Percentiles rank a stretch among this genome's conserved stretches.
phyloP scores from a whole-genome alignment of 2,888 invertebrate species.

The Lithophane semibrunnea region DNA sequence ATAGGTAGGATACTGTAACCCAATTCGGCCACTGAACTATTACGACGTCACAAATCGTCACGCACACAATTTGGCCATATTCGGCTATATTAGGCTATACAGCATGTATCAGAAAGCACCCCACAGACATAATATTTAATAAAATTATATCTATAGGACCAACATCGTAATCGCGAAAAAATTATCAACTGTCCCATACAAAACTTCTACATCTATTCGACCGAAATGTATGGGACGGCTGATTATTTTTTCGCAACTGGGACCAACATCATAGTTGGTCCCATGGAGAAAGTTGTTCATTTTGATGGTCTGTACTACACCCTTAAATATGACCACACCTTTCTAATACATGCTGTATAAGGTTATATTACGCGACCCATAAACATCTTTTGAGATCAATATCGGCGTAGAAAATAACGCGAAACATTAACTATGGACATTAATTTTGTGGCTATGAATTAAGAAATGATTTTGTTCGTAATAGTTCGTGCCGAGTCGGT shows the following conservation, averaged over 20 bases:
- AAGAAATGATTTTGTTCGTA: slow-evolving; percentile 34
- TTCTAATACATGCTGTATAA: slow-evolving; percentile 23
- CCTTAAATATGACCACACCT: neutral
- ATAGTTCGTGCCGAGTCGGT: neutral
- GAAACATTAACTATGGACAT: slow-evolving; percentile 39
- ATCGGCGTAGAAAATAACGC: slow-evolving; percentile 60
- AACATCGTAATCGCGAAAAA: no score
- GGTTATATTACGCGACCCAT: slow-evolving; percentile 46
- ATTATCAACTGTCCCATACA: no score
- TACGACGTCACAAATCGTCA: slow-evolving; percentile 48
- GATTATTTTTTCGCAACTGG: no score
- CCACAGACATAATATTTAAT: no score
- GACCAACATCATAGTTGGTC: no score
- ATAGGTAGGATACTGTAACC: slow-evolving; percentile 27
- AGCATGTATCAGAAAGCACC: neutral
- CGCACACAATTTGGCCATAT: slow-evolving; percentile 42
- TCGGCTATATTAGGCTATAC: slow-evolving; percentile 26
- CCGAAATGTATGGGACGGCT: no score
- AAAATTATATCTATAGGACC: no score
- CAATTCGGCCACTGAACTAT: slow-evolving; percentile 24
- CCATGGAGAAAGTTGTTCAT: neutral
- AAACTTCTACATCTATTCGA: neutral
- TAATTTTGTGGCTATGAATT: slow-evolving; percentile 49
- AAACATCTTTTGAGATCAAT: slow-evolving; percentile 62
- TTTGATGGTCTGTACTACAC: neutral